Conservation (phyloP, 2,113 vertebrate genomes). For the Aythya baeri region DNA sequence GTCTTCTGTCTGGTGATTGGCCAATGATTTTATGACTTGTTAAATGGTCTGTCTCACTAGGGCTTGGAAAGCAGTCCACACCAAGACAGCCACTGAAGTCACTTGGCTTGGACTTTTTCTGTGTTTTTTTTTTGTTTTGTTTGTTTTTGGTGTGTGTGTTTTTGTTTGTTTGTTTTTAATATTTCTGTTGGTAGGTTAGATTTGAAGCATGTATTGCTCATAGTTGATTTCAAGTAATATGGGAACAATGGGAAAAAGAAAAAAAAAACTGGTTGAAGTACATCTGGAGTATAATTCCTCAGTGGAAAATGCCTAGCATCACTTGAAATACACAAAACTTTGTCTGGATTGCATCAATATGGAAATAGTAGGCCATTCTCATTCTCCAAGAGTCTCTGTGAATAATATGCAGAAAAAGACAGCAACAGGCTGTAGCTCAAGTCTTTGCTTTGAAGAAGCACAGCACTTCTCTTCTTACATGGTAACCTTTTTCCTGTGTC, state of each 20-base stretch:
- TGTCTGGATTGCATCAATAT: not conserved
- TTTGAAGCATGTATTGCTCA: not conserved
- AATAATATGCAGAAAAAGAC: not conserved
- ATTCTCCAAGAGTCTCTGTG: not conserved
- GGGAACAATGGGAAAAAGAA: not conserved
- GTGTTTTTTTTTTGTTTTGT: not conserved
- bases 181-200: not conserved
- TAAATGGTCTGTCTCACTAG: not conserved
- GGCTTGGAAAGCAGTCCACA: not conserved
- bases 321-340: not conserved
- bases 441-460: not conserved
- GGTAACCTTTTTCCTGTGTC: not conserved
- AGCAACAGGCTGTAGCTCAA: not conserved
- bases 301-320: not conserved
- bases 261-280: not conserved
- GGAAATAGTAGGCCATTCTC: not conserved
- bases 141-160: too few relatives aligned
- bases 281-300: not conserved
- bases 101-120: not conserved
- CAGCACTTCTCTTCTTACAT: not conserved
- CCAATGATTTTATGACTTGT: not conserved
- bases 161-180: not conserved
- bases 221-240: not conserved
- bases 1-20: not conserved
- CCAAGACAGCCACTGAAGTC: not conserved